Conservation (phyloP, 2,797 vertebrate species). For the Benthosema pterotum region DNA sequence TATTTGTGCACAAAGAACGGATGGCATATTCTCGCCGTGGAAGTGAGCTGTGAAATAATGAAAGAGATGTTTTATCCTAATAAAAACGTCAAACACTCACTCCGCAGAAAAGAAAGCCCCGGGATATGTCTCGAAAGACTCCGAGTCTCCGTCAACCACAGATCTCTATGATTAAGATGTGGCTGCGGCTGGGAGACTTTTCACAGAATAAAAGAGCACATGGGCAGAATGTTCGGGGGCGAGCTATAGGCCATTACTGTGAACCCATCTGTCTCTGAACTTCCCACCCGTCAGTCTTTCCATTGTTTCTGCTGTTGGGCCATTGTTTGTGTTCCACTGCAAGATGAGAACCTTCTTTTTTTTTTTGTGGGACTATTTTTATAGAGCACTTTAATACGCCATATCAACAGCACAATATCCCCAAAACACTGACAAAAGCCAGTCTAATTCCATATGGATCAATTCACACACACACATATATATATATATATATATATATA, state of each 20-base stretch:
- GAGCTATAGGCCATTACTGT: not conserved
- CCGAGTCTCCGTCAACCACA: conserved; percentile 11
- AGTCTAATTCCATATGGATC: too few relatives aligned
- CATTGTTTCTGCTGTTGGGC: conserved; percentile 22
- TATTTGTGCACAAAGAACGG: conserved; percentile 46
- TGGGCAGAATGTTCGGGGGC: not conserved
- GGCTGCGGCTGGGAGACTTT: conserved; percentile 45
- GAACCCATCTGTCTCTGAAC: conserved; percentile 22
- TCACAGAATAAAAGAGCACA: conserved; percentile 25
- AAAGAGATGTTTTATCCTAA: conserved; percentile 16
- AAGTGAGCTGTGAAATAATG: conserved; percentile 21
- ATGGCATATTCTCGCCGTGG: not conserved
- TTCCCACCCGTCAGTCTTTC: conserved; percentile 46
- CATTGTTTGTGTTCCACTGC: too few relatives aligned
- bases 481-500: too few relatives aligned
- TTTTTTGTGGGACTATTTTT: too few relatives aligned
- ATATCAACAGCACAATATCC: too few relatives aligned
- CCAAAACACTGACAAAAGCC: too few relatives aligned
- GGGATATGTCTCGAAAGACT: too few relatives aligned
- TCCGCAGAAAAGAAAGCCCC: conserved; percentile 5
- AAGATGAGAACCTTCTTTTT: too few relatives aligned
- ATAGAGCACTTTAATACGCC: too few relatives aligned
- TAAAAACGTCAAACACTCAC: conserved; percentile 19
- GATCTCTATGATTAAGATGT: conserved; percentile 64
- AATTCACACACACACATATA: too few relatives aligned